A percentile compares a stretch with the other conserved stretches of the same genome.
Evolutionary conservation across 2,888 invertebrate species (phyloP).

Genomic region (Drosophila colorata): DNA sequence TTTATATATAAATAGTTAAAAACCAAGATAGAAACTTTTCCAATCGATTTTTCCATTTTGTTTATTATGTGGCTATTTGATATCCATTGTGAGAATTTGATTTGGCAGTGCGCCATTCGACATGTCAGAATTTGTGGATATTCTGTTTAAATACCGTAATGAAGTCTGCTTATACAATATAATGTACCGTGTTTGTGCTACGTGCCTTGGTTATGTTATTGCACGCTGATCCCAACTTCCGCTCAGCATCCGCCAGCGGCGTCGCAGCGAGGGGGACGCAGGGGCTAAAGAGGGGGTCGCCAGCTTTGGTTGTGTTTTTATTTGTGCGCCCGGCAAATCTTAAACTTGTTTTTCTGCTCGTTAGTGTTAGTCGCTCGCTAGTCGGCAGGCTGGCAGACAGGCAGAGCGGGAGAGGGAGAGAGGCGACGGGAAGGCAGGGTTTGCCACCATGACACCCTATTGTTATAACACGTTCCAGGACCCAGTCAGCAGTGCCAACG

Average conservation of each 20-base stretch:
- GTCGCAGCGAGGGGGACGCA: neutral
- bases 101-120: constrained; percentile 53
- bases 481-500: constrained; percentile 44
- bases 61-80: neutral
- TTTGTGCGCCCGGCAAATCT: constrained; percentile 77
- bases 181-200: constrained; percentile 84
- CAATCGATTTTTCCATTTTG: neutral
- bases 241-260: constrained; percentile 42
- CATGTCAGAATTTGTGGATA: constrained; percentile 78
- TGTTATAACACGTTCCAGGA: constrained; percentile 73
- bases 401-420: neutral
- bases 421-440: neutral
- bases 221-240: constrained; percentile 66
- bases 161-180: constrained; percentile 85
- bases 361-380: constrained; percentile 73
- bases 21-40: too few relatives aligned
- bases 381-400: constrained; percentile 25
- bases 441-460: constrained; percentile 68
- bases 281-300: neutral
- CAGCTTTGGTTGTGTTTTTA: constrained; percentile 63
- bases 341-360: constrained; percentile 81
- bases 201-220: constrained; percentile 84
- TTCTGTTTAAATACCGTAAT: constrained; percentile 84
- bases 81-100: constrained; percentile 42
- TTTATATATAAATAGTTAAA: too few relatives aligned